Evolutionary conservation across 2,797 vertebrate genomes (phyloP).

Genomic region (Myiotriccus ornatus): DNA sequence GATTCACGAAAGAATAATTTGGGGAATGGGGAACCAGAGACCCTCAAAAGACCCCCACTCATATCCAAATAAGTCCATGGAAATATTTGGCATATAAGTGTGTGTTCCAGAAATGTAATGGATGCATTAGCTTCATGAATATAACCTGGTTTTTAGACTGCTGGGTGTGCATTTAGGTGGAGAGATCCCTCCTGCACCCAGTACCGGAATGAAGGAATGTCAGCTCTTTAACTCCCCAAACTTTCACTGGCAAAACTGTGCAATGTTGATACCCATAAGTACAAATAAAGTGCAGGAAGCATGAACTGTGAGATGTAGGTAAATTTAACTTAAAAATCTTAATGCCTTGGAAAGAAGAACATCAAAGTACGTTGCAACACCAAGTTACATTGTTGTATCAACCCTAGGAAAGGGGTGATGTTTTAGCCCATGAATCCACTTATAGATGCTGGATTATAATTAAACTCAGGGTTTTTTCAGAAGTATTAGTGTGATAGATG

Average conservation of each 20-base stretch:
- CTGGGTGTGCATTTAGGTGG: neutral
- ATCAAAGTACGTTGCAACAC: neutral
- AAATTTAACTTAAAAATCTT: neutral
- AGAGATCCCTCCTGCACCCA: neutral
- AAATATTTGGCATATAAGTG: neutral
- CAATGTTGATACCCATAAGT: neutral
- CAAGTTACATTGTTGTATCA: neutral
- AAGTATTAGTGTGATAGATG: neutral
- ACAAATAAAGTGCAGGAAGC: neutral
- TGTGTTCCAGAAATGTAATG: neutral
- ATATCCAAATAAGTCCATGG: neutral
- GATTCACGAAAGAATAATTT: neutral
- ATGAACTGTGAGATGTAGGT: neutral
- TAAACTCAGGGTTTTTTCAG: neutral
- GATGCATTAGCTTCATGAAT: neutral
- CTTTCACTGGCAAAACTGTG: neutral
- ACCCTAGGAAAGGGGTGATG: neutral
- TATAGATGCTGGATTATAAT: neutral
- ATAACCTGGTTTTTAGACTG: neutral
- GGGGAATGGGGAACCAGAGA: neutral
- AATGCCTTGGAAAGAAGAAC: neutral
- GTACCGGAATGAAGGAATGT: neutral
- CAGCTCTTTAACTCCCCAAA: neutral
- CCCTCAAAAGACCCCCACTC: neutral
- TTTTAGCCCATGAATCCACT: neutral